A percentile compares a stretch with the other conserved stretches of the same genome.
Conservation (phyloP, 2,797 vertebrate species). For the Oryzias sinensis region DNA sequence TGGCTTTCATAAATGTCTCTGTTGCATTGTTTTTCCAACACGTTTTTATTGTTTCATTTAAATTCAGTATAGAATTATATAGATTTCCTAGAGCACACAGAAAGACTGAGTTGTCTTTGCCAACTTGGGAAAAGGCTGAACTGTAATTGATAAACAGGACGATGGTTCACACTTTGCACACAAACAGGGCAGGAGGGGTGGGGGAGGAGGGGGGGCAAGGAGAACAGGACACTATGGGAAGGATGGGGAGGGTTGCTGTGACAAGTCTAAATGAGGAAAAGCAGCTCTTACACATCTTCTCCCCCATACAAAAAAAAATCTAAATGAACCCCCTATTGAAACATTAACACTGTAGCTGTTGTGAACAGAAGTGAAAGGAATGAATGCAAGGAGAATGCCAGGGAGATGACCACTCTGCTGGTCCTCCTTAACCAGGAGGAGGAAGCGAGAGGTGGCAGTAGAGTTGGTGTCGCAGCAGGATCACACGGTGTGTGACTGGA, state of each 20-base stretch:
- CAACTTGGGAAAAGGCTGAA: constrained; percentile 57
- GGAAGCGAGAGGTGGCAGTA: constrained; percentile 63
- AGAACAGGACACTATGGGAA: constrained; percentile 56
- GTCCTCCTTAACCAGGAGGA: constrained; percentile 57
- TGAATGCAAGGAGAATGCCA: constrained; percentile 37
- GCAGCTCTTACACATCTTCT: constrained; percentile 64
- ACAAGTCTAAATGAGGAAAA: constrained; percentile 69
- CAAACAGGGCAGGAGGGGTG: constrained; percentile 55
- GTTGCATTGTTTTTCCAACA: constrained; percentile 57
- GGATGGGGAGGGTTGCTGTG: constrained; percentile 52
- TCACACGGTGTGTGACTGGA: constrained; percentile 68
- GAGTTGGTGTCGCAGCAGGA: constrained; percentile 55
- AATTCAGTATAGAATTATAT: constrained; percentile 78
- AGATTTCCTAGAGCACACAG: constrained; percentile 82
- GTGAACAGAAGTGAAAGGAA: constrained; percentile 50
- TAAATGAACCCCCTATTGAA: constrained; percentile 52
- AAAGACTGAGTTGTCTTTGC: constrained; percentile 75
- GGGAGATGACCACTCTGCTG: constrained; percentile 50
- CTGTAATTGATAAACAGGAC: constrained; percentile 73
- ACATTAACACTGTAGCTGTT: constrained; percentile 62
- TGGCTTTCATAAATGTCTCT: constrained; percentile 61
- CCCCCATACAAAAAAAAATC: constrained; percentile 52
- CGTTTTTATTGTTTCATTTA: constrained; percentile 69
- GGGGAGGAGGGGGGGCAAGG: constrained; percentile 47
- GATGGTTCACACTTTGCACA: constrained; percentile 79